Conservation (phyloP, 2,888 invertebrate genomes). For the Eupsilia transversa region DNA sequence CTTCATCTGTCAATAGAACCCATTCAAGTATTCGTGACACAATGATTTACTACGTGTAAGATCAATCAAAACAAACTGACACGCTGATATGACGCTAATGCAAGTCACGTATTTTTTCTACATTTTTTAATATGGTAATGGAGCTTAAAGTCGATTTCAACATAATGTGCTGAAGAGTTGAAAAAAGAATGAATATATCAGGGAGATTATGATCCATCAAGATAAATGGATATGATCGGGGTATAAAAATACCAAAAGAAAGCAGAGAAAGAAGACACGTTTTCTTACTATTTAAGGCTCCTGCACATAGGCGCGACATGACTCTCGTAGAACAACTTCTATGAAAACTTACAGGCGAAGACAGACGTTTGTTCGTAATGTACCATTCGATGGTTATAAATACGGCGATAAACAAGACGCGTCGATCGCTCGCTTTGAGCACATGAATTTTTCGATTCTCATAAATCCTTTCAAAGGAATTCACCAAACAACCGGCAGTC, state of each 20-base stretch:
- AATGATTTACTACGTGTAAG: constrained; percentile 41
- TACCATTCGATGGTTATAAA: no score
- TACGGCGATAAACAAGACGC: no score
- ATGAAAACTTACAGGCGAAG: no score
- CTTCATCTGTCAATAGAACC: background rate
- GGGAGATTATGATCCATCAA: background rate
- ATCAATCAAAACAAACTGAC: constrained; percentile 62
- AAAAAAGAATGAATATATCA: constrained; percentile 9
- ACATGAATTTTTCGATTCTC: no score
- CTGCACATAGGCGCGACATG: no score
- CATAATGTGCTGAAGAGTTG: background rate
- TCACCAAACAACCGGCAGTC: no score
- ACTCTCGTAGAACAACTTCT: no score
- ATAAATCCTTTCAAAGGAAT: no score
- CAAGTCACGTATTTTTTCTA: constrained; percentile 29
- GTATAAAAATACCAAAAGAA: background rate
- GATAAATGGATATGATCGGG: constrained; percentile 16
- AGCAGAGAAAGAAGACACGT: background rate
- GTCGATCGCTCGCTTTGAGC: no score
- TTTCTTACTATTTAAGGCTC: background rate
- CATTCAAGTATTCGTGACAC: constrained; percentile 19
- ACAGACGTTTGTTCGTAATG: no score
- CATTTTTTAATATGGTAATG: constrained; percentile 26
- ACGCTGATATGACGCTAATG: constrained; percentile 53
- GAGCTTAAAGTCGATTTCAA: constrained; percentile 8